A percentile compares a stretch with the other conserved stretches of the same genome.
phyloP scores from a whole-genome alignment of 2,888 invertebrate genomes.

The Drosophila engyochracea region DNA sequence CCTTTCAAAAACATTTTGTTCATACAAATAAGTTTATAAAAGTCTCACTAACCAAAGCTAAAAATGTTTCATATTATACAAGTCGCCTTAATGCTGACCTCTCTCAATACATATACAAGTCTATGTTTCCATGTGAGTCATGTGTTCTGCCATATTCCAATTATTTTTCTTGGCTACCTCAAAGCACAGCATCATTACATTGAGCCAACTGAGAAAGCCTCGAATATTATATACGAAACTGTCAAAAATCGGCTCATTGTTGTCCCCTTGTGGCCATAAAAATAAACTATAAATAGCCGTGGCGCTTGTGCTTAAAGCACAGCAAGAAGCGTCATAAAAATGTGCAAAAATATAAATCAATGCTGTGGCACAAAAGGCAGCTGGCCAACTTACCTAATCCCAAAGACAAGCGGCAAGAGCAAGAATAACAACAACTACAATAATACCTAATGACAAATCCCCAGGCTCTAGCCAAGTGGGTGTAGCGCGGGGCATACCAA shows the following conservation, averaged over 20 bases:
- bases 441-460: conserved; percentile 69
- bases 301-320: conserved; percentile 16
- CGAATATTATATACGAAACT: conserved; percentile 24
- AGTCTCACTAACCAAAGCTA: background rate
- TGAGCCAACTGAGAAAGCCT: background rate
- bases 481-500: conserved; percentile 38
- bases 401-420: conserved; percentile 16
- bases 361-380: conserved; percentile 40
- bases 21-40: background rate
- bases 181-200: background rate
- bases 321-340: conserved; percentile 43
- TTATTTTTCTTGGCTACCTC: background rate
- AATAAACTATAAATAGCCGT: conserved; percentile 52
- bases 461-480: conserved; percentile 44
- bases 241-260: conserved; percentile 17
- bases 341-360: conserved; percentile 61
- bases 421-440: conserved; percentile 37
- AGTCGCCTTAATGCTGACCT: background rate
- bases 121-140: background rate
- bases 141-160: background rate
- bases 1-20: background rate
- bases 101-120: background rate
- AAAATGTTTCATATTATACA: background rate
- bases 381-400: conserved; percentile 43
- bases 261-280: conserved; percentile 29